phyloP scores from a whole-genome alignment of 2,888 invertebrate genomes.

The Dryobota labecula region DNA sequence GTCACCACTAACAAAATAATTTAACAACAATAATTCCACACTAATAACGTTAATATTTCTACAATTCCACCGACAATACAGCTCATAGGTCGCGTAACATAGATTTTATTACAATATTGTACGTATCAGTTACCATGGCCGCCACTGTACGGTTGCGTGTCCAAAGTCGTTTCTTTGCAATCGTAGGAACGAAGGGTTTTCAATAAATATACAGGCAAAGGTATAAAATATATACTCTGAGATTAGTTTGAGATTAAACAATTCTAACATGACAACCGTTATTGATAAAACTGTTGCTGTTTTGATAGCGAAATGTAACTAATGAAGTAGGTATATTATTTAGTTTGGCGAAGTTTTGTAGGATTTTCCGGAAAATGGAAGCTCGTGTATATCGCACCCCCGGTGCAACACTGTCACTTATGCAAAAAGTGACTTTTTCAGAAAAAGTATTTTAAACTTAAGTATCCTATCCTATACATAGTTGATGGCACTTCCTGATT shows the following conservation, averaged over 20 bases:
- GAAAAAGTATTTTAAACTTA: too few relatives aligned
- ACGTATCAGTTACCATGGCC: slow-evolving; percentile 72
- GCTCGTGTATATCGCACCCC: too few relatives aligned
- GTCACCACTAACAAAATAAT: background rate
- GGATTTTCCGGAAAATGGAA: background rate
- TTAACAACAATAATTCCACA: slow-evolving; percentile 8
- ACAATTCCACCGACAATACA: slow-evolving; percentile 46
- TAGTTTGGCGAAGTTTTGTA: background rate
- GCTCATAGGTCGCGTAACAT: slow-evolving; percentile 47
- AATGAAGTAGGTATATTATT: slow-evolving; percentile 34
- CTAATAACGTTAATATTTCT: slow-evolving; percentile 26
- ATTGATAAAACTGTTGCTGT: slow-evolving; percentile 79
- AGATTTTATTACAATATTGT: slow-evolving; percentile 64
- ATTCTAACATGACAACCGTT: slow-evolving; percentile 78
- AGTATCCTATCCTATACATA: too few relatives aligned
- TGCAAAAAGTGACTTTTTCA: too few relatives aligned
- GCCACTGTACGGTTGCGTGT: slow-evolving; percentile 85
- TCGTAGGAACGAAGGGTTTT: slow-evolving; percentile 87
- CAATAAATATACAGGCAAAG: slow-evolving; percentile 84
- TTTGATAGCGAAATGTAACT: slow-evolving; percentile 30
- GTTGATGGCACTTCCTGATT: too few relatives aligned
- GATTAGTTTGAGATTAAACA: slow-evolving; percentile 81
- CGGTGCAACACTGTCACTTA: too few relatives aligned
- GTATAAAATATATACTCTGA: slow-evolving; percentile 71
- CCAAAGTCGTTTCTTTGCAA: slow-evolving; percentile 88